These are phyloP conservation scores for Cremastinae sp. DNA, from an alignment of 2,888 invertebrate genomes.

Conservation along the genomic window DNA sequence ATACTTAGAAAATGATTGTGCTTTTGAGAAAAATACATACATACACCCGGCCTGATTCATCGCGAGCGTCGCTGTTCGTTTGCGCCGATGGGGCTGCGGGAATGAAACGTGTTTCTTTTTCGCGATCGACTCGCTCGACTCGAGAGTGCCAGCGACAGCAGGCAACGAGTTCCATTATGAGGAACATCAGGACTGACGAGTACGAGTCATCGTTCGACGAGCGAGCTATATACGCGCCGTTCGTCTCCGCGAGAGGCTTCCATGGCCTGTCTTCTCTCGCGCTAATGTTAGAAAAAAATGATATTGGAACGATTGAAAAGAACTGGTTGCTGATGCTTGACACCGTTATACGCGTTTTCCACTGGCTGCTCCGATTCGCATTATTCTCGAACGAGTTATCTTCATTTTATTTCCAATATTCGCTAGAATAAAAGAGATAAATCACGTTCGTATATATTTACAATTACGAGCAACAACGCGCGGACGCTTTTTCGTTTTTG, in stretches of 20 bases:
- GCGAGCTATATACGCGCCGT: constrained; percentile 38
- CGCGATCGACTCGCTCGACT: constrained; percentile 31
- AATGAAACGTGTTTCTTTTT: constrained; percentile 41
- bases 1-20: constrained; percentile 20
- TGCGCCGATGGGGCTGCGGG: constrained; percentile 10
- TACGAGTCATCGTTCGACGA: constrained; percentile 29
- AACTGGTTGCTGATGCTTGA: constrained; percentile 39
- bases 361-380: constrained; percentile 24
- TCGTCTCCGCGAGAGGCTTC: constrained; percentile 25
- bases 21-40: constrained; percentile 6
- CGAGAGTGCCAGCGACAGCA: constrained; percentile 13
- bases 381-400: constrained; percentile 15
- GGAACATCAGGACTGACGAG: constrained; percentile 43
- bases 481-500: too few relatives aligned
- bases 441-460: too few relatives aligned
- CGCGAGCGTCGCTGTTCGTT: constrained; percentile 14
- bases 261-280: constrained; percentile 7
- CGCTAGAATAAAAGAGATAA: too few relatives aligned
- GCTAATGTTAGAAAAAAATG: constrained; percentile 19
- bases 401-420: background rate
- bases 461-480: too few relatives aligned
- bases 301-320: constrained; percentile 22
- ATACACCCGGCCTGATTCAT: constrained; percentile 43
- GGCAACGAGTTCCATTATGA: constrained; percentile 31
- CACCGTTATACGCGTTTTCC: constrained; percentile 50